These are phyloP conservation scores for Nephrotoma appendiculata DNA, from an alignment of 2,888 invertebrate genomes.

Conservation along the genomic window DNA sequence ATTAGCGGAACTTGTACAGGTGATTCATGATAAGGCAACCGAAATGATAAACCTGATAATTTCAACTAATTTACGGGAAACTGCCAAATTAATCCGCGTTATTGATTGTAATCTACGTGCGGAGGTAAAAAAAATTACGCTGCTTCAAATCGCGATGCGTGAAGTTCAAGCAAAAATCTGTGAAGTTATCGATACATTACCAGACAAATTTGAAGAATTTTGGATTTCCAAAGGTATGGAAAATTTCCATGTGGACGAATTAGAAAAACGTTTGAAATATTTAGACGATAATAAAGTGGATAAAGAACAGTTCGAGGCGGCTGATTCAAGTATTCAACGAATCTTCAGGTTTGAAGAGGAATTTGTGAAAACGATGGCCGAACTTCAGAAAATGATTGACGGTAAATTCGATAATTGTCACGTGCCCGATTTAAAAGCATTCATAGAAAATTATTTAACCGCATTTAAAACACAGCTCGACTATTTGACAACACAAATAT, in stretches of 20 bases:
- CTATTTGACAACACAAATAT: slow-evolving; percentile 13
- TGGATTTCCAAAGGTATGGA: not conserved
- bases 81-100: not conserved
- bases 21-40: not conserved
- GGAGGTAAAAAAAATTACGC: not conserved
- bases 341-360: slow-evolving; percentile 15
- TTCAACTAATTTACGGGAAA: not conserved
- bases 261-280: slow-evolving; percentile 18
- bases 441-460: slow-evolving; percentile 15
- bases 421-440: slow-evolving; percentile 26
- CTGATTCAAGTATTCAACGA: not conserved
- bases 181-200: not conserved
- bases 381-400: slow-evolving; percentile 30
- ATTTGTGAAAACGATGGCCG: slow-evolving; percentile 25
- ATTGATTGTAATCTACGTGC: not conserved
- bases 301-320: slow-evolving; percentile 14
- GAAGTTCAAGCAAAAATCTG: not conserved
- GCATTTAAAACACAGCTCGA: not conserved
- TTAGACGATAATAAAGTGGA: slow-evolving; percentile 18
- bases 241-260: slow-evolving; percentile 13
- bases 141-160: not conserved
- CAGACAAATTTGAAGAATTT: not conserved
- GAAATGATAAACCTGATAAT: not conserved
- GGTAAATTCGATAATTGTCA: slow-evolving; percentile 27
- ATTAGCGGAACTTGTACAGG: not conserved